Base-by-base conservation (phyloP, 1,140 invertebrate species). In the Choristoneura fumiferana region DNA sequence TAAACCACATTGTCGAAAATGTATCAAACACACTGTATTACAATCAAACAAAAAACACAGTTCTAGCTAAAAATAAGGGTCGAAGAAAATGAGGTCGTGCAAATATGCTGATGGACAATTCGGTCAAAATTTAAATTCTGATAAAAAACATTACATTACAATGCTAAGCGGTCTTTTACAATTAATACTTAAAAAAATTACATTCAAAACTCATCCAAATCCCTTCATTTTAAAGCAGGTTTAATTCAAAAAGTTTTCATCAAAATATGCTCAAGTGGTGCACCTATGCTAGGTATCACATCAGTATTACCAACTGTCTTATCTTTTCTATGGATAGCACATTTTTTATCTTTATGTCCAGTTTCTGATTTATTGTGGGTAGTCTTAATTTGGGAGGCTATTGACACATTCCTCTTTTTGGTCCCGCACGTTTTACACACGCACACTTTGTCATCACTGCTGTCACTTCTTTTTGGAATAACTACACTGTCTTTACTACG, bases 311-410 rank as follows among this genome's bases (percentile, higher is more conserved):
- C 77, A 15, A 72, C 67, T 18, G 67, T 75, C 38, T 83, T 79
- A 29, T 80, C 73, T 68, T 87, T 84, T 40, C 73, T 81, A 65
- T 82, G 75, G 59, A 81, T 66, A 53, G 69, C 68, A 67, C 83
- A 85, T 65, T 84, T 83, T 62, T 85, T 84, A 33, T 78, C 71
- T 69, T 88, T 86, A 1, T 77, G 74, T 65, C 83, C 80, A 15
- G 78, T 84, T 62, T 86, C 85, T 1, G 85, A 88, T 80, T 88
- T 88, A 22, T 88, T 88, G 55, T 88, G 81, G 6, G 74, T 85
- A 34, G 75, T 84, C 55, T 88, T 88, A 59, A 86, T 80, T 72
- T 87, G 85, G 1, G 76, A 65, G 22, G 82, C 71, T 58, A 88
- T 66, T 53, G 84, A 85, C 33, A 85, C 34, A 54, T 76, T 71